A percentile compares a stretch with the other conserved stretches of the same genome.
Conservation (phyloP, 2,888 invertebrate genomes). For the Heliothis peltigera region DNA sequence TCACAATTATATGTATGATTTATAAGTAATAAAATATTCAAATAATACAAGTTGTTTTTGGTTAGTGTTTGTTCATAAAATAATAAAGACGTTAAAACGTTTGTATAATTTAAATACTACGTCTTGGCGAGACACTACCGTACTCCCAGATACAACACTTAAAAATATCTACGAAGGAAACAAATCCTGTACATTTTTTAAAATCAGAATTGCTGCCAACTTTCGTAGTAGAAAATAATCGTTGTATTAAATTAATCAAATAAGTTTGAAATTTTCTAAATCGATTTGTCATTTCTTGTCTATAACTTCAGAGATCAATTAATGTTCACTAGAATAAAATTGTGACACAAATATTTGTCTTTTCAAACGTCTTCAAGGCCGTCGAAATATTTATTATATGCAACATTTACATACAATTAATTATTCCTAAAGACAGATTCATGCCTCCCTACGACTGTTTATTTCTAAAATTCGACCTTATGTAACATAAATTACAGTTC, state of each 20-base stretch:
- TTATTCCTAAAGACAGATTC: constrained; percentile 46
- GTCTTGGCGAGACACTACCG: too few relatives aligned
- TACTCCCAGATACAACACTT: constrained; percentile 14
- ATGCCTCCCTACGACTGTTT: constrained; percentile 22
- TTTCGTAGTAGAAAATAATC: constrained; percentile 26
- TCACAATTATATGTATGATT: constrained; percentile 13
- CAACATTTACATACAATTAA: constrained; percentile 22
- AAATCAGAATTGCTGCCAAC: constrained; percentile 8
- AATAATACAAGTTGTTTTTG: too few relatives aligned
- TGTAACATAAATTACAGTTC: not conserved
- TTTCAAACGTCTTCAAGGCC: constrained; percentile 18
- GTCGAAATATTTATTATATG: constrained; percentile 3
- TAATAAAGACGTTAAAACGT: not conserved
- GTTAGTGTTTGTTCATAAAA: not conserved
- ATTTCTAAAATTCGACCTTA: constrained; percentile 5
- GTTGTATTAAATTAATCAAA: constrained; percentile 26
- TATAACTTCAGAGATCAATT: constrained; percentile 51
- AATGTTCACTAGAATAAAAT: constrained; percentile 18
- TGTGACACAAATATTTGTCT: constrained; percentile 25
- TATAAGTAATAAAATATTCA: constrained; percentile 10
- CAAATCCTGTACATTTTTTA: constrained; percentile 9
- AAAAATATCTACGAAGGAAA: constrained; percentile 4
- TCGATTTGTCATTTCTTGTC: constrained; percentile 21
- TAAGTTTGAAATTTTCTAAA: not conserved
- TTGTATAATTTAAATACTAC: too few relatives aligned